Evolutionary conservation across 2,797 vertebrate species (phyloP).

Genomic region (Bufotes viridis): DNA sequence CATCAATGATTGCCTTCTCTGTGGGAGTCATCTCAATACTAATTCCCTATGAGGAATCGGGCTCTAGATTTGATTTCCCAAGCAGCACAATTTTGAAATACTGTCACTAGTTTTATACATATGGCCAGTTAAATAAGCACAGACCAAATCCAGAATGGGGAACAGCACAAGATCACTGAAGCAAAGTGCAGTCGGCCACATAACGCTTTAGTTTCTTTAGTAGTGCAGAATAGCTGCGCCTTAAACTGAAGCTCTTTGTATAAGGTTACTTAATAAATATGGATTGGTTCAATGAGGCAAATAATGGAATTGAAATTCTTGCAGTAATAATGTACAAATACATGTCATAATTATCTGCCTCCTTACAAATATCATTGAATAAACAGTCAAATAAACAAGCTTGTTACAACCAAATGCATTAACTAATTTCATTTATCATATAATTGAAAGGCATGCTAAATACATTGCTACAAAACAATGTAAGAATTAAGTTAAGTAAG

Average conservation of each 20-base stretch:
- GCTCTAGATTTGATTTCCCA: background rate
- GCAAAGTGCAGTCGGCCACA: background rate
- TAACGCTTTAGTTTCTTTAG: background rate
- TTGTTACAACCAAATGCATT: conserved; percentile 2
- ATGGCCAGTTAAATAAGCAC: background rate
- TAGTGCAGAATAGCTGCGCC: background rate
- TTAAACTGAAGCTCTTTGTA: background rate
- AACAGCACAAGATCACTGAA: background rate
- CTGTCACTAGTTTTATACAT: too few species aligned
- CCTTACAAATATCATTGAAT: conserved; percentile 8
- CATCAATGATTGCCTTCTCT: too few species aligned
- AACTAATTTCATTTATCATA: background rate
- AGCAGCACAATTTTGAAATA: background rate
- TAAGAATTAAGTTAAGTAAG: background rate
- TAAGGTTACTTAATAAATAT: background rate
- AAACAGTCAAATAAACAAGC: background rate
- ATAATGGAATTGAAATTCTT: conserved; percentile 18
- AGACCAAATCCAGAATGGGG: background rate
- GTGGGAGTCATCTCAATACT: too few species aligned
- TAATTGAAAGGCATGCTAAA: conserved; percentile 1
- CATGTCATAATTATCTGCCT: conserved; percentile 7
- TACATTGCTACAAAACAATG: background rate
- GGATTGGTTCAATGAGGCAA: conserved; percentile 6
- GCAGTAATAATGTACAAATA: background rate
- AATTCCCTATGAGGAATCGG: background rate